Conservation (phyloP, 1,140 invertebrate species). For the Cepaea nemoralis region DNA sequence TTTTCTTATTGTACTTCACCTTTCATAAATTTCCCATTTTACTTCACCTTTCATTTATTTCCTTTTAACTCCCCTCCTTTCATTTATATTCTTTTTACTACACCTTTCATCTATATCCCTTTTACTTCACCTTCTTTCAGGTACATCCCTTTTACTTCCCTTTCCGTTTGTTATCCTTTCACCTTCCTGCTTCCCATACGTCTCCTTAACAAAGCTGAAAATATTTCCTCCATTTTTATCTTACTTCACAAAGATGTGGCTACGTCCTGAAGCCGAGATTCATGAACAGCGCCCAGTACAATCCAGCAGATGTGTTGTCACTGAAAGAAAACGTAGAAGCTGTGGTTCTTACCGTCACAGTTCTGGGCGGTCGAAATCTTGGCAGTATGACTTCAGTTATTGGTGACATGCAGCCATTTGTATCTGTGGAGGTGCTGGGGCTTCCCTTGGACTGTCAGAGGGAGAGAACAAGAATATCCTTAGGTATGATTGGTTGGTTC, state of each 20-base stretch:
- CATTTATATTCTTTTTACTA: too few relatives aligned
- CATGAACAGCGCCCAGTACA: slow-evolving; percentile 86
- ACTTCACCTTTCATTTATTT: too few relatives aligned
- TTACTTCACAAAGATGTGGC: slow-evolving; percentile 78
- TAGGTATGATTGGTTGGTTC: not conserved
- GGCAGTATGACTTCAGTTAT: slow-evolving; percentile 80
- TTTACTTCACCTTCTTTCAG: too few relatives aligned
- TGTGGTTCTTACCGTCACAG: slow-evolving; percentile 79
- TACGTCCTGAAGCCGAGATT: slow-evolving; percentile 94
- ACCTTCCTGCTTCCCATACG: too few relatives aligned
- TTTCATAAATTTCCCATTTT: too few relatives aligned
- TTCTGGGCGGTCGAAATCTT: slow-evolving; percentile 91
- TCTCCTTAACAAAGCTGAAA: too few relatives aligned
- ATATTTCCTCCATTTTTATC: too few relatives aligned
- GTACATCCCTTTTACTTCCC: too few relatives aligned
- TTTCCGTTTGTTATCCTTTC: too few relatives aligned
- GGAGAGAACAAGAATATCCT: slow-evolving; percentile 31
- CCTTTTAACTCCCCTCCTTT: too few relatives aligned
- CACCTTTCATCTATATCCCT: too few relatives aligned
- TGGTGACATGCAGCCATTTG: slow-evolving; percentile 87
- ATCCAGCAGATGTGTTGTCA: slow-evolving; percentile 79
- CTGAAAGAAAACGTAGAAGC: slow-evolving; percentile 76
- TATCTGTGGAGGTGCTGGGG: slow-evolving; percentile 92
- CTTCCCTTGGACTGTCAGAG: slow-evolving; percentile 83
- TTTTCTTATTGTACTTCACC: too few relatives aligned